Conservation (phyloP, 2,888 invertebrate species). For the Pinctada fucata region DNA sequence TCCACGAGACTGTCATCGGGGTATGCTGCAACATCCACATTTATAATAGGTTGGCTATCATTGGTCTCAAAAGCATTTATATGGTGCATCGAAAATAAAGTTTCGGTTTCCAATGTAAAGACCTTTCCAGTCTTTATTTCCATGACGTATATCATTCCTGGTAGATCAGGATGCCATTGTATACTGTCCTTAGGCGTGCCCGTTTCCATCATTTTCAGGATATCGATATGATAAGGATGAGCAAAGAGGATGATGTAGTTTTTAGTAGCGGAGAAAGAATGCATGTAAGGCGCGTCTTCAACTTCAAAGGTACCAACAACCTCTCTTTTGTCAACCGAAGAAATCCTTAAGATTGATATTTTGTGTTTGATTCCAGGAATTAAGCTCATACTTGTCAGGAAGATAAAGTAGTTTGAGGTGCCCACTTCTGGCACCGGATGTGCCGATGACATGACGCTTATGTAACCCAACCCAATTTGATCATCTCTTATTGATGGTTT, state of each 20-base stretch:
- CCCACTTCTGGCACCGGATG: slow-evolving; percentile 69
- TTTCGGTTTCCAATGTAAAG: slow-evolving; percentile 47
- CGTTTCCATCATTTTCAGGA: slow-evolving; percentile 53
- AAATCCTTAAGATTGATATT: slow-evolving; percentile 58
- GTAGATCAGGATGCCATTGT: slow-evolving; percentile 56
- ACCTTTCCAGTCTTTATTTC: slow-evolving; percentile 58
- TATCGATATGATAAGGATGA: slow-evolving; percentile 62
- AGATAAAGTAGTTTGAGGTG: slow-evolving; percentile 57
- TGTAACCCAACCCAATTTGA: slow-evolving; percentile 17
- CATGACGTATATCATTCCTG: slow-evolving; percentile 57
- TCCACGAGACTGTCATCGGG: slow-evolving; percentile 54
- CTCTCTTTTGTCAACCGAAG: slow-evolving; percentile 55
- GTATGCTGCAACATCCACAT: slow-evolving; percentile 61
- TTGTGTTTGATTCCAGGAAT: slow-evolving; percentile 49
- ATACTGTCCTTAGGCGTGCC: slow-evolving; percentile 58
- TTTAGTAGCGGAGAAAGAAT: slow-evolving; percentile 66
- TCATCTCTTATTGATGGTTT: slow-evolving; percentile 31
- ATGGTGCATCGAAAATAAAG: slow-evolving; percentile 65
- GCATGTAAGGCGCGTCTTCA: slow-evolving; percentile 67
- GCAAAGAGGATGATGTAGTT: slow-evolving; percentile 65
- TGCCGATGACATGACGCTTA: slow-evolving; percentile 62
- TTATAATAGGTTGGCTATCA: slow-evolving; percentile 43
- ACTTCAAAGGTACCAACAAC: slow-evolving; percentile 60
- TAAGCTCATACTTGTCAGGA: slow-evolving; percentile 56
- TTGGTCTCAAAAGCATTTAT: slow-evolving; percentile 66